Conservation (phyloP, 2,797 vertebrate species). For the Sebastes melanostomus region DNA sequence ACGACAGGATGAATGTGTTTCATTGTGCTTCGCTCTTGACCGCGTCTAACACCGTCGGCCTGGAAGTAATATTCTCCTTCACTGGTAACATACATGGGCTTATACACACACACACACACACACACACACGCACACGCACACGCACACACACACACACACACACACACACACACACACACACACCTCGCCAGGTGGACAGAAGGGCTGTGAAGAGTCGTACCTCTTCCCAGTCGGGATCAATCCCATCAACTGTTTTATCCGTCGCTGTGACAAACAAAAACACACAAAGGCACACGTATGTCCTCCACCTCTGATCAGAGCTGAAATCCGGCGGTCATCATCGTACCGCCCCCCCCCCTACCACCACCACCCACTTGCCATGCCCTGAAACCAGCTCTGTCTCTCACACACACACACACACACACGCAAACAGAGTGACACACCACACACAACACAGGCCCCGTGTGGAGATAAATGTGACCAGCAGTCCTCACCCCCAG, state of each 20-base stretch:
- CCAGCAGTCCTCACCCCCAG: constrained; percentile 77
- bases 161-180: background rate
- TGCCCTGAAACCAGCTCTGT: constrained; percentile 47
- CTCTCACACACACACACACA: background rate
- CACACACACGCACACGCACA: background rate
- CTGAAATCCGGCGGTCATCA: constrained; percentile 65
- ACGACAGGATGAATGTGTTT: constrained; percentile 54
- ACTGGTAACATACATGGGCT: constrained; percentile 11
- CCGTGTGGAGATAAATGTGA: constrained; percentile 77
- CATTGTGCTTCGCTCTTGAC: constrained; percentile 53
- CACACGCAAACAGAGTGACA: background rate
- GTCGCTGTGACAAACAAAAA: constrained; percentile 13
- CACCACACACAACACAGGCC: constrained; percentile 52
- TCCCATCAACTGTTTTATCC: constrained; percentile 19
- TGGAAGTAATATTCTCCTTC: constrained; percentile 42
- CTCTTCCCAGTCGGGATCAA: constrained; percentile 8
- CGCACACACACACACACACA: background rate
- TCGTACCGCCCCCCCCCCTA: background rate
- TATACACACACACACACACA: background rate
- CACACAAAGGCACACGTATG: background rate
- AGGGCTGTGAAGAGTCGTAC: background rate
- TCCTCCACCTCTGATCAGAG: constrained; percentile 34
- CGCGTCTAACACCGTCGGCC: constrained; percentile 13
- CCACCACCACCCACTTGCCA: constrained; percentile 10
- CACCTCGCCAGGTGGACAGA: background rate